Conservation (phyloP, 2,888 invertebrate genomes). For the Hololepta plana region DNA sequence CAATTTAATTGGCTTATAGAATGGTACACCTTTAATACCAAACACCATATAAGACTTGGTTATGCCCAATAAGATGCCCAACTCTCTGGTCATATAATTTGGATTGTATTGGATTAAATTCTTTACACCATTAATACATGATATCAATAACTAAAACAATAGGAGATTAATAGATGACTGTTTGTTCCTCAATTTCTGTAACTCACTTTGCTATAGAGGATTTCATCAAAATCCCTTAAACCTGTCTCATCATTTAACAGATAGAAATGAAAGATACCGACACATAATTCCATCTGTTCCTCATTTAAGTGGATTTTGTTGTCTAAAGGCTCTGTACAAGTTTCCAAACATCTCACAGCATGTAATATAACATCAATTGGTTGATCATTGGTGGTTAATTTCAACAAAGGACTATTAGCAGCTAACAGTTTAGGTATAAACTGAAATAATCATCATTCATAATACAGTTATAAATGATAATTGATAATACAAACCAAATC, state of each 20-base stretch:
- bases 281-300: too few species aligned
- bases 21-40: constrained; percentile 27
- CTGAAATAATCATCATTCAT: too few species aligned
- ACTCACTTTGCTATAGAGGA: too few species aligned
- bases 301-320: too few species aligned
- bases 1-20: constrained; percentile 32
- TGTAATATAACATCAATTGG: constrained; percentile 13
- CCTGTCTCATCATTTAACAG: too few species aligned
- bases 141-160: constrained; percentile 30
- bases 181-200: too few species aligned
- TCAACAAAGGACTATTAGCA: constrained; percentile 10
- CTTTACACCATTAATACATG: constrained; percentile 22
- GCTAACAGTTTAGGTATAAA: too few species aligned
- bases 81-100: constrained; percentile 14
- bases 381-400: constrained; percentile 7
- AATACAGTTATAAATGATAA: constrained; percentile 1
- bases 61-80: constrained; percentile 38
- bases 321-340: too few species aligned
- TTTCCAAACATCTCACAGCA: constrained; percentile 21
- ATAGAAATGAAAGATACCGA: too few species aligned
- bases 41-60: constrained; percentile 36
- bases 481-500: too few species aligned
- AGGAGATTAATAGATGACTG: constrained; percentile 5
- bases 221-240: too few species aligned
- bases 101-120: constrained; percentile 9